Conservation (phyloP, 2,888 invertebrate species). For the Cylindroiulus punctatus region DNA sequence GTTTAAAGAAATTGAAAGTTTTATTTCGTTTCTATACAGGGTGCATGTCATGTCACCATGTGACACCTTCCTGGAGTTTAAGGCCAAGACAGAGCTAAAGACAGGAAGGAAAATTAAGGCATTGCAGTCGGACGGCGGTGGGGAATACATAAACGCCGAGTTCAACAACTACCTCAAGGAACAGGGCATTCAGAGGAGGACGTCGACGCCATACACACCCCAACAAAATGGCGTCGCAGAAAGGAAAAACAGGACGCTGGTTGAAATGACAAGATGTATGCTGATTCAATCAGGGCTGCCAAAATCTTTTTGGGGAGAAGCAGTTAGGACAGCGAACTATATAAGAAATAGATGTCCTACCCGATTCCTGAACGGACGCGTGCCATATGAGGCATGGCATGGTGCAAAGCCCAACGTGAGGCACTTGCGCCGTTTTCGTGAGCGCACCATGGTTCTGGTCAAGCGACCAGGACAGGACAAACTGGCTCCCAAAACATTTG, state of each 20-base stretch:
- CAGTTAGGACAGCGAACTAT: conserved; percentile 55
- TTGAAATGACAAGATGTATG: conserved; percentile 57
- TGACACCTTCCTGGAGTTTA: neutral
- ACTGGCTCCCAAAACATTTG: neutral
- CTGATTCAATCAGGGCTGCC: conserved; percentile 55
- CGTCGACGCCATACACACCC: conserved; percentile 52
- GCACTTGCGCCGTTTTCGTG: conserved; percentile 36
- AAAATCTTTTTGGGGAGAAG: conserved; percentile 58
- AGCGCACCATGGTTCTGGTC: neutral
- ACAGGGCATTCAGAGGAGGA: neutral
- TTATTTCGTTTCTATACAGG: too few relatives aligned
- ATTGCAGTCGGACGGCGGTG: neutral
- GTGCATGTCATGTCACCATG: too few relatives aligned
- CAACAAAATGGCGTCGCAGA: conserved; percentile 58
- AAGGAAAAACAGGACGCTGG: conserved; percentile 56
- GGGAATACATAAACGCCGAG: neutral
- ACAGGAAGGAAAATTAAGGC: neutral
- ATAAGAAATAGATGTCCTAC: conserved; percentile 52
- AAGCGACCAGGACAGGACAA: neutral
- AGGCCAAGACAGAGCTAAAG: neutral
- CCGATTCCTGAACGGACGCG: neutral
- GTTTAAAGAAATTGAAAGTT: too few relatives aligned
- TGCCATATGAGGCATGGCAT: conserved; percentile 42
- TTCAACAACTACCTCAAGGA: neutral
- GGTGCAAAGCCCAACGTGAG: conserved; percentile 31